Conservation (phyloP, 1,140 invertebrate species). For the Venturia canescens region DNA sequence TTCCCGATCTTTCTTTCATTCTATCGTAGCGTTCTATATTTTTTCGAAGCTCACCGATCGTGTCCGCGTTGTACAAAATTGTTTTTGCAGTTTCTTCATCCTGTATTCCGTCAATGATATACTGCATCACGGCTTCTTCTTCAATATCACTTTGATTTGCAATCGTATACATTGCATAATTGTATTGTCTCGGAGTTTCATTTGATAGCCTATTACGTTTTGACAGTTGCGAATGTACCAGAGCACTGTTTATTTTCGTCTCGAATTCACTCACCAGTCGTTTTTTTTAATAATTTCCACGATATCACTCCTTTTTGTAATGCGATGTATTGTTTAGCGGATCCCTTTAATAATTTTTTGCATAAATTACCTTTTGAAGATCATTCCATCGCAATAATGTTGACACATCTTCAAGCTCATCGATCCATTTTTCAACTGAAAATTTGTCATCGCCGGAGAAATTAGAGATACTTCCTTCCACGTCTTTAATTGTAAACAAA, state of each 20-base stretch:
- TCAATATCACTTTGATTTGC: conserved; percentile 55
- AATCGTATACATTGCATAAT: conserved; percentile 56
- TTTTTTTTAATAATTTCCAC: conserved; percentile 47
- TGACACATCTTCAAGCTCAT: conserved; percentile 56
- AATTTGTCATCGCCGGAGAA: conserved; percentile 54
- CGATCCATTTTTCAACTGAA: conserved; percentile 52
- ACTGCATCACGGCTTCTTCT: conserved; percentile 56
- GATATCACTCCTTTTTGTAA: conserved; percentile 30
- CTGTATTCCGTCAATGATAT: conserved; percentile 63
- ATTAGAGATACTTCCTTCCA: conserved; percentile 9
- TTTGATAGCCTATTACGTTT: conserved; percentile 44
- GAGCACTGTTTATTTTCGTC: conserved; percentile 26
- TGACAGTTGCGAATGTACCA: conserved; percentile 44
- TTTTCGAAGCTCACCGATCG: conserved; percentile 51
- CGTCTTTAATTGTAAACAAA: conserved; percentile 2
- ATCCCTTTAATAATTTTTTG: conserved; percentile 44
- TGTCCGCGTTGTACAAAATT: conserved; percentile 49
- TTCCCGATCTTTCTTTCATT: conserved; percentile 5
- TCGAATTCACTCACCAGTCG: conserved; percentile 49
- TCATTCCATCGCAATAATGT: conserved; percentile 54
- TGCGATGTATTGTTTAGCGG: conserved; percentile 51
- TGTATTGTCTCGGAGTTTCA: conserved; percentile 54
- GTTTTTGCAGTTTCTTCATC: conserved; percentile 55
- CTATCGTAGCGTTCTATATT: conserved; percentile 51
- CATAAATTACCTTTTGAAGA: conserved; percentile 46